Evolutionary conservation across 1,140 invertebrate genomes (phyloP).

Genomic region (Sycobia sp.): DNA sequence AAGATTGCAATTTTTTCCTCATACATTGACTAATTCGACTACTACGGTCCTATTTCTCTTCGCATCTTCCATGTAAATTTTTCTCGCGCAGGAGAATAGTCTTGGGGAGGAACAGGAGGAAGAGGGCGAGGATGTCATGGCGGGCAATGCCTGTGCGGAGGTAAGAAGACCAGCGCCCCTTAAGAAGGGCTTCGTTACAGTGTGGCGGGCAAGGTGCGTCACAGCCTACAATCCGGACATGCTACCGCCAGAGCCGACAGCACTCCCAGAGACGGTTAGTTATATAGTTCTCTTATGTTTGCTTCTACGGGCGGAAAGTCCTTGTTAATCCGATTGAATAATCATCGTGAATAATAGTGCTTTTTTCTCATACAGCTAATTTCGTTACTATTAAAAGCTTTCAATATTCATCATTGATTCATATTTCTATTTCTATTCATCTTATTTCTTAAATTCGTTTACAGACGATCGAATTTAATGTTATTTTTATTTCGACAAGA

Average conservation of each 20-base stretch:
- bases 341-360: too few relatives aligned
- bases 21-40: background rate
- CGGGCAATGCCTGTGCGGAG: background rate
- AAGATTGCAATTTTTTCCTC: background rate
- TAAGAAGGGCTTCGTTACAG: slow-evolving; percentile 43
- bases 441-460: too few relatives aligned
- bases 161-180: background rate
- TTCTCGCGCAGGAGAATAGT: background rate
- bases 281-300: too few relatives aligned
- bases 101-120: background rate
- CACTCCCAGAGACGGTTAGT: slow-evolving; percentile 56
- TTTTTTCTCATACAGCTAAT: too few relatives aligned
- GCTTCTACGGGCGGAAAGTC: too few relatives aligned
- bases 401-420: too few relatives aligned
- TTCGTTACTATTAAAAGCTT: too few relatives aligned
- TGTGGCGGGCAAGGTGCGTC: slow-evolving; percentile 70
- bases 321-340: too few relatives aligned
- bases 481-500: too few relatives aligned
- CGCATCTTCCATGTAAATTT: too few relatives aligned
- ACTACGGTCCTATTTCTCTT: background rate
- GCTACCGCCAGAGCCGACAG: slow-evolving; percentile 69
- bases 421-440: too few relatives aligned
- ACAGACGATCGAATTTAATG: too few relatives aligned
- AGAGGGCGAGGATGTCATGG: background rate
- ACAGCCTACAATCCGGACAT: slow-evolving; percentile 69